These are phyloP conservation scores for Hydrozoanthus gracilis DNA, from an alignment of 92 coral and sea anemone genomes.

Conservation along the genomic window DNA sequence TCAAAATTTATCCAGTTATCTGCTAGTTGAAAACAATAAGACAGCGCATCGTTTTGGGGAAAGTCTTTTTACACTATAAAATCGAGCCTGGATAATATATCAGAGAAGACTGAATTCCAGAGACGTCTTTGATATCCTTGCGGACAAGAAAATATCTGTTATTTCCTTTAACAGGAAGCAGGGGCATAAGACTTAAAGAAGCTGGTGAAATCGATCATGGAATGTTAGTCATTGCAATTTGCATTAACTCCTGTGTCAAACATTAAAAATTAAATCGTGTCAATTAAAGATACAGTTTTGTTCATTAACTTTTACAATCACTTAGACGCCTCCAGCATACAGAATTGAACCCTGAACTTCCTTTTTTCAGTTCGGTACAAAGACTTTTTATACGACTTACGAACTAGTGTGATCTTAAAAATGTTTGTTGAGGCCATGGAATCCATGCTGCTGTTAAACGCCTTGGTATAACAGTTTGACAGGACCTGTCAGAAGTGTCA, in stretches of 20 bases:
- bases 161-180: neutral
- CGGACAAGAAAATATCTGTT: neutral
- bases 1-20: constrained; percentile 17
- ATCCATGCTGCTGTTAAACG: neutral
- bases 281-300: no score
- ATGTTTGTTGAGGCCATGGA: neutral
- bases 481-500: constrained; percentile 20
- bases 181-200: neutral
- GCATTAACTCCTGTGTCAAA: no score
- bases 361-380: no score
- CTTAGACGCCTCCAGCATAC: no score
- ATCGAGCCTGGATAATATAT: constrained; percentile 14
- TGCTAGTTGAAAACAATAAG: constrained; percentile 3
- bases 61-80: constrained; percentile 8
- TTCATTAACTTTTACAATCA: no score
- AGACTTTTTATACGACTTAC: no score
- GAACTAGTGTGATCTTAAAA: neutral
- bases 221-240: no score
- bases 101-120: neutral
- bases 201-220: no score
- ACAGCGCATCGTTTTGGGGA: neutral
- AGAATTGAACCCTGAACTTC: no score
- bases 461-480: constrained; percentile 4
- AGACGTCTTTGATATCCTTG: neutral
- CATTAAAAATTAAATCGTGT: no score